Evolutionary conservation across 2,113 vertebrate species (phyloP).

Genomic region (Dasypus novemcinctus): DNA sequence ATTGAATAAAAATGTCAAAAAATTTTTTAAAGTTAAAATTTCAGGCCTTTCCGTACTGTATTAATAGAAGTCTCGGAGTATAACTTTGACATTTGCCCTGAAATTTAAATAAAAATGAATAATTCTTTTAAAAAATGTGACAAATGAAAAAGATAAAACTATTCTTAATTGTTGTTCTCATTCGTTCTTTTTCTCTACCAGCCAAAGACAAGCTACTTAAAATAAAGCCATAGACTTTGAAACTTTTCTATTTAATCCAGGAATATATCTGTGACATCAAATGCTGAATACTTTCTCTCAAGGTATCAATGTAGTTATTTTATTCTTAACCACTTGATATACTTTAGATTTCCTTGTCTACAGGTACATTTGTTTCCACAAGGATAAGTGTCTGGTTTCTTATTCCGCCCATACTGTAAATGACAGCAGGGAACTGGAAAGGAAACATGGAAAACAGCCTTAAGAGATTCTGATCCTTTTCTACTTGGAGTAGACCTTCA

Average conservation of each 20-base stretch:
- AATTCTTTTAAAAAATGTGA: conserved; percentile 20
- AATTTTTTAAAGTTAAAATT: conserved; percentile 66
- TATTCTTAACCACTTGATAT: background rate
- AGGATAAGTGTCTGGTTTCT: conserved; percentile 37
- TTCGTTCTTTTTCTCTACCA: conserved; percentile 2
- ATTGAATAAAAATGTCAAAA: conserved; percentile 67
- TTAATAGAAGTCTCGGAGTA: conserved; percentile 58
- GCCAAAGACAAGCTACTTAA: conserved; percentile 5
- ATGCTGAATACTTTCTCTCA: background rate
- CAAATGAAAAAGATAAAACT: conserved; percentile 47
- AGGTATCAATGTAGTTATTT: background rate
- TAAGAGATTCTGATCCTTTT: conserved; percentile 47
- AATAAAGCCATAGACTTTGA: conserved; percentile 21
- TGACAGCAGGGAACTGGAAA: conserved; percentile 48
- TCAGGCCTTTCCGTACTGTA: conserved; percentile 40
- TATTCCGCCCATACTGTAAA: background rate
- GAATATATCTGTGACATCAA: background rate
- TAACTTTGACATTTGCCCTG: conserved; percentile 51
- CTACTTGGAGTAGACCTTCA: background rate
- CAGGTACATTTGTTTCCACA: conserved; percentile 16
- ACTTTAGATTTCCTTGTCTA: background rate
- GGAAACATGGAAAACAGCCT: background rate
- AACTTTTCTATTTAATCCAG: conserved; percentile 41
- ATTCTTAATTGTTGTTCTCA: conserved; percentile 48
- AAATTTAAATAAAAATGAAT: conserved; percentile 61